Conservation (phyloP, 2,797 vertebrate genomes). For the Kryptopterus vitreolus region DNA sequence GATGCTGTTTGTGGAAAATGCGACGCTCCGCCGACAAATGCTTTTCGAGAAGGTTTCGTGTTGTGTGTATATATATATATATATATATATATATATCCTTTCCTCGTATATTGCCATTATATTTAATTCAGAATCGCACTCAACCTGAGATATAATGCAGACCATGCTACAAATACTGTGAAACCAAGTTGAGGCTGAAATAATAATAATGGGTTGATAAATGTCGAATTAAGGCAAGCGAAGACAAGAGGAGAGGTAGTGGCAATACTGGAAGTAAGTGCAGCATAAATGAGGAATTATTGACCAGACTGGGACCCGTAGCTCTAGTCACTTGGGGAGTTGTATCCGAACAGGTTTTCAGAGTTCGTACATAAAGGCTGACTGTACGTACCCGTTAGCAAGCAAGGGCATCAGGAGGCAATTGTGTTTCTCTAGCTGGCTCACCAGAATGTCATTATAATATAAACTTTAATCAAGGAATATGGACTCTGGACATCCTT, state of each 20-base stretch:
- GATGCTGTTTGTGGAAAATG: neutral
- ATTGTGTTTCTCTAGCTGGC: neutral
- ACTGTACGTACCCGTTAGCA: neutral
- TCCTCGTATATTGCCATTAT: neutral
- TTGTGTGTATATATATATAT: too few species aligned
- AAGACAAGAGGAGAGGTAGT: neutral
- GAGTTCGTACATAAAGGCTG: neutral
- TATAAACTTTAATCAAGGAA: neutral
- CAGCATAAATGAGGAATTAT: neutral
- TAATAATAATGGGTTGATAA: neutral
- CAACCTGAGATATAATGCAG: neutral
- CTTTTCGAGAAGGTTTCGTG: neutral
- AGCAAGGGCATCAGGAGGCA: neutral
- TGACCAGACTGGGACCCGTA: neutral
- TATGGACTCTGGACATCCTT: neutral
- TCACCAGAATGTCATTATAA: neutral
- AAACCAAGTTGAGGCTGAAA: neutral
- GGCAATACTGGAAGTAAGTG: neutral
- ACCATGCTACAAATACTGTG: neutral
- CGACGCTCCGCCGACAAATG: neutral
- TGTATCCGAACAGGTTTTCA: neutral
- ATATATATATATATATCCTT: too few species aligned
- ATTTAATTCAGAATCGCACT: neutral
- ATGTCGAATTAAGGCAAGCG: neutral
- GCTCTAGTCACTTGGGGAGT: neutral